Evolutionary conservation across 1,140 invertebrate species (phyloP), one percentile per base, ranked within the genome.

Genomic region (Dryas iulia): DNA sequence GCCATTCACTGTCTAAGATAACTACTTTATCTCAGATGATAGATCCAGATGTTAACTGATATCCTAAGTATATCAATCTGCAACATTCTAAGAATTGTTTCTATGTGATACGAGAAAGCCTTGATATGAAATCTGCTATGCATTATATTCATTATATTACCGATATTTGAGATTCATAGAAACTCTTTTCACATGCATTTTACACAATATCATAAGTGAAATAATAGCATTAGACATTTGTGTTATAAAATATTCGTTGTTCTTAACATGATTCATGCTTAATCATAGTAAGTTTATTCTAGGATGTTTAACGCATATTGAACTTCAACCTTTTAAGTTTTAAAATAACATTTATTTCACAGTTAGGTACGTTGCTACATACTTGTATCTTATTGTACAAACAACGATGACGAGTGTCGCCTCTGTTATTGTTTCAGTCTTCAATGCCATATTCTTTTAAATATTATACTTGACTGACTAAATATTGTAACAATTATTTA

Each of bases 1-100:
- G 78, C 73, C 78, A 64, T 58, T 73, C 69, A 74, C 62, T 76
- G 62, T 65, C 35, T 35, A 57, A 60, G 57, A 59, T 71, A 23
- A 56, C 12, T 24, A 0, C 11, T 25, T 67, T 69, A 52, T 66
- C 64, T 47, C 25, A 30, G 65, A 31, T 30, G 39, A 59, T 64
- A 69, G 59, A 69, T 68, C 59, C 52, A 68, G 57, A 59, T 39
- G 26, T 33, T 35, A 54, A 59, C 12, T 35, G 47, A 59, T 71
- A 56, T 69, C 39, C 60, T 18, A 35, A 53, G 39, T 26, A 47
- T 56, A 24, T 28, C 26, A 58, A 69, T 69, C 35, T 58, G 31
- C 35, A 39, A 39, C 25, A 39, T 62, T 62, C 66, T 23, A 39
- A 56, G 59, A 68, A 68, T 53, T 61, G 66, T 61, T 68, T 59